A percentile compares a stretch with the other conserved stretches of the same genome.
Evolutionary conservation across 2,797 vertebrate species (phyloP).

Genomic region (Chiroxiphia lanceolata): DNA sequence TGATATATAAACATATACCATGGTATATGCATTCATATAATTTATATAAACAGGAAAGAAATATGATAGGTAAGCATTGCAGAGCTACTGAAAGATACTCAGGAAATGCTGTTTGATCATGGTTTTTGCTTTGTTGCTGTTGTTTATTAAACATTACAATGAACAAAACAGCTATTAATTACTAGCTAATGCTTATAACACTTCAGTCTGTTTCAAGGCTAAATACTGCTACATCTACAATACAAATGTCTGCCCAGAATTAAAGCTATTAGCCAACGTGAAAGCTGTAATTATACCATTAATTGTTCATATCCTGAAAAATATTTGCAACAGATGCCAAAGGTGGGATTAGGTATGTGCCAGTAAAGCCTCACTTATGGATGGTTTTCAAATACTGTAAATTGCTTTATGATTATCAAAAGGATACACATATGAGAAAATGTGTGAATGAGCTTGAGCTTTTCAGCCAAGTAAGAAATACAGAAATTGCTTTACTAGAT

Average conservation of each 20-base stretch:
- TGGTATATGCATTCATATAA: neutral
- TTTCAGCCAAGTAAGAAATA: neutral
- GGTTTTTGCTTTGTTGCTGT: neutral
- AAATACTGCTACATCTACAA: neutral
- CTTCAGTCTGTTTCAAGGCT: neutral
- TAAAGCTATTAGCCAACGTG: neutral
- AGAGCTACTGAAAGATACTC: neutral
- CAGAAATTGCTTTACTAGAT: neutral
- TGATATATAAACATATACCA: neutral
- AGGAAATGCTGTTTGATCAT: neutral
- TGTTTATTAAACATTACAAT: neutral
- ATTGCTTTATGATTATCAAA: neutral
- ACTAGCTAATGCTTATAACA: neutral
- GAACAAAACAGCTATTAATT: neutral
- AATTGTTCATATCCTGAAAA: constrained; percentile 14
- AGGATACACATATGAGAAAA: neutral
- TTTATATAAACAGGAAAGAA: neutral
- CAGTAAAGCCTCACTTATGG: neutral
- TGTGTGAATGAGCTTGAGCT: neutral
- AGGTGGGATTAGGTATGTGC: neutral
- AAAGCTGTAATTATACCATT: neutral
- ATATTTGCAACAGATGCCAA: neutral
- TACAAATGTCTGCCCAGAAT: neutral
- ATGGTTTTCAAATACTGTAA: neutral
- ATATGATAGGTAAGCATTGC: neutral